Evolutionary conservation across 2,888 invertebrate genomes (phyloP).

Genomic region (Drosophila nigricruria): DNA sequence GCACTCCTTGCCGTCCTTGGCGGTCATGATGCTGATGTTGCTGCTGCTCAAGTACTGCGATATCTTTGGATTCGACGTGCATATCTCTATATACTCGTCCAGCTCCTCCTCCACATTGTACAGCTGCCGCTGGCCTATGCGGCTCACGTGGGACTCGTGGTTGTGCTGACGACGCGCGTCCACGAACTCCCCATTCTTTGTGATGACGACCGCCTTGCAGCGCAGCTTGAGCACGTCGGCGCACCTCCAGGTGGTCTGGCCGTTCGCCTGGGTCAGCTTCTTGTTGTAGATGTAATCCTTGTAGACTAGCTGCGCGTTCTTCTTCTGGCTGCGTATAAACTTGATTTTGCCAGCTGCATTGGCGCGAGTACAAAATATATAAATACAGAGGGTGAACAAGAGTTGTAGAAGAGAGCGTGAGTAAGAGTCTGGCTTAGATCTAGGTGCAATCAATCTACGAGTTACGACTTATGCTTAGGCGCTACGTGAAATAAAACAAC

Average conservation of each 20-base stretch:
- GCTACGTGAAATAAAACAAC: conserved; percentile 57
- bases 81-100: conserved; percentile 84
- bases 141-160: conserved; percentile 80
- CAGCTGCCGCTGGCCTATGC: conserved; percentile 84
- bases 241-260: conserved; percentile 85
- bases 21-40: conserved; percentile 80
- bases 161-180: conserved; percentile 83
- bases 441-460: conserved; percentile 6
- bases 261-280: conserved; percentile 85
- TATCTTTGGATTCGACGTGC: conserved; percentile 81
- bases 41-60: conserved; percentile 80
- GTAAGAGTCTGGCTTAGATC: conserved; percentile 20
- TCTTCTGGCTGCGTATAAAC: conserved; percentile 86
- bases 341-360: conserved; percentile 71
- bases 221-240: conserved; percentile 84
- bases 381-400: conserved; percentile 33
- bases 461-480: conserved; percentile 18
- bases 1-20: conserved; percentile 82
- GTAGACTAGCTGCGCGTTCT: conserved; percentile 85
- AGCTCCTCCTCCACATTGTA: conserved; percentile 84
- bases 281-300: conserved; percentile 85
- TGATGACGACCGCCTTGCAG: conserved; percentile 85
- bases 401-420: conserved; percentile 44
- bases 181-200: conserved; percentile 82
- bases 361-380: conserved; percentile 9